phyloP scores from a whole-genome alignment of 2,113 vertebrate species.

The Garra rufa region DNA sequence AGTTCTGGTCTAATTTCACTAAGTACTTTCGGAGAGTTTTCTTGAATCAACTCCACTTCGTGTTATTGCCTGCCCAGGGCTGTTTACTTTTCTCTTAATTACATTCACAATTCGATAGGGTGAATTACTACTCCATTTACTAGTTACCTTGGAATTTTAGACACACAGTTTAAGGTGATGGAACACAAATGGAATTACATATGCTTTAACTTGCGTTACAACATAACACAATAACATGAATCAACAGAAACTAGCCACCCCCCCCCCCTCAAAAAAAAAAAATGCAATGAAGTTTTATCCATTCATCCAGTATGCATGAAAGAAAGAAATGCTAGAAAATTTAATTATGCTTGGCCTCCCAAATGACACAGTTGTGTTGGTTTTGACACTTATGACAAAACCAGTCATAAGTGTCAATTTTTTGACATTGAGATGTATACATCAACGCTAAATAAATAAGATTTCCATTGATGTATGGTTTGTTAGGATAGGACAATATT shows the following conservation, averaged over 20 bases:
- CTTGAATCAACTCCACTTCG: conserved; percentile 50
- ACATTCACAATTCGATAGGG: conserved; percentile 53
- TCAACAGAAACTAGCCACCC: not conserved
- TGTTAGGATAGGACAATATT: too few relatives aligned
- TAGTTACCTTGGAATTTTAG: conserved; percentile 44
- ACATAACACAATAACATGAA: not conserved
- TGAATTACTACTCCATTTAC: conserved; percentile 49
- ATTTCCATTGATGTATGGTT: too few relatives aligned
- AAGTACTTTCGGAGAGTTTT: conserved; percentile 50
- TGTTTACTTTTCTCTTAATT: conserved; percentile 57
- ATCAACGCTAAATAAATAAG: too few relatives aligned
- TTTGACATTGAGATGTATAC: too few relatives aligned
- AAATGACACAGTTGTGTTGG: not conserved
- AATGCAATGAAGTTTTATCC: not conserved
- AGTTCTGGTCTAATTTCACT: conserved; percentile 68
- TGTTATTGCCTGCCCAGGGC: conserved; percentile 58
- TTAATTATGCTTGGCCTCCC: not conserved
- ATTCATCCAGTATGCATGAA: not conserved
- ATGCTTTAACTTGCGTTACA: conserved; percentile 4
- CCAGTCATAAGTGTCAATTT: too few relatives aligned
- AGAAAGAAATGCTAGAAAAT: not conserved
- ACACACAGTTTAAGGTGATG: conserved; percentile 34
- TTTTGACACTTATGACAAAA: too few relatives aligned
- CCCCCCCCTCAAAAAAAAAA: not conserved
- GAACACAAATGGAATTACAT: conserved; percentile 26